Evolutionary conservation across 2,113 vertebrate genomes (phyloP).

Genomic region (Pedetes capensis): DNA sequence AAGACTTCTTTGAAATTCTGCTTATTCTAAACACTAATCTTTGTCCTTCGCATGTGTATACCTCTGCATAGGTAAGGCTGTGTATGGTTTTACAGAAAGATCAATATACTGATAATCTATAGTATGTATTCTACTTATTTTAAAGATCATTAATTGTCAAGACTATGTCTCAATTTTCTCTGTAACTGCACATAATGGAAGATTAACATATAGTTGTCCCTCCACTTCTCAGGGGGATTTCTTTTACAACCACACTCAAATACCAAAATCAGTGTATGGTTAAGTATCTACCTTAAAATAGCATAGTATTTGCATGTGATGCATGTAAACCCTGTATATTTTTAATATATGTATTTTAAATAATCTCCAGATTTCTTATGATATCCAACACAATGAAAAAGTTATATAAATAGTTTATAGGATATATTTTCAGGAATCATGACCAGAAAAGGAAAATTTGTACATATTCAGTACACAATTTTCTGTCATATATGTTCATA

Average conservation of each 20-base stretch:
- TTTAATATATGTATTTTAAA: background rate
- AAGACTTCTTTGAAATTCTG: no score
- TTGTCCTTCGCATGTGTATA: background rate
- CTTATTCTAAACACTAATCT: no score
- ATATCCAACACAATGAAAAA: background rate
- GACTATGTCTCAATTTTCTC: background rate
- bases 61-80: background rate
- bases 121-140: background rate
- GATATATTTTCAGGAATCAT: background rate
- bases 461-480: background rate
- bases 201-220: background rate
- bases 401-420: background rate
- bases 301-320: background rate
- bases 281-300: background rate
- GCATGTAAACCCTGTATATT: background rate
- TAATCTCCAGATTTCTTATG: no score
- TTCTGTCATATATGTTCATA: background rate
- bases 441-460: background rate
- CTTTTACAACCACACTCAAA: background rate
- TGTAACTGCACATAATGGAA: background rate
- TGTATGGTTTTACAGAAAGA: background rate
- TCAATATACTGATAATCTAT: background rate
- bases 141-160: background rate
- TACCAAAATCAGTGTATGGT: background rate
- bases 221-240: background rate